A percentile compares a stretch with the other conserved stretches of the same genome.
Evolutionary conservation across 2,888 invertebrate species (phyloP).

Genomic region (Erannis defoliaria): DNA sequence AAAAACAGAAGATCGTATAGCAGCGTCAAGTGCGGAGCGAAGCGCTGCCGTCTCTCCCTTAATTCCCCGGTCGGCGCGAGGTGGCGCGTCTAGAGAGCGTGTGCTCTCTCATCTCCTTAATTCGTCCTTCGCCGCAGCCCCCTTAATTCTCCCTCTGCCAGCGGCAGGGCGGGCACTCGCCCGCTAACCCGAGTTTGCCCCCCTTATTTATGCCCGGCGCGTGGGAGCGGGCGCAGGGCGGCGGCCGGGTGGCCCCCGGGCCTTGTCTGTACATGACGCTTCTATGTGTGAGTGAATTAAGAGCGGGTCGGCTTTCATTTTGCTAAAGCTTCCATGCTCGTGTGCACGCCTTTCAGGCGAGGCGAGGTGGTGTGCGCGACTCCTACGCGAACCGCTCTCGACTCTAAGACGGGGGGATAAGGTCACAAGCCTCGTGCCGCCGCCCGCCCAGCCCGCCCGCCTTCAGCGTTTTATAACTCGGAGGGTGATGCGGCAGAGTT

Average conservation of each 20-base stretch:
- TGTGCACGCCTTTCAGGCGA: constrained; percentile 83
- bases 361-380: constrained; percentile 68
- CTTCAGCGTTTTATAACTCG: constrained; percentile 82
- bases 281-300: constrained; percentile 84
- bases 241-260: constrained; percentile 46
- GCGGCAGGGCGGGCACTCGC: constrained; percentile 75
- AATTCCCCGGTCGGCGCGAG: constrained; percentile 78
- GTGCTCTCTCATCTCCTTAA: constrained; percentile 87
- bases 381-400: constrained; percentile 64
- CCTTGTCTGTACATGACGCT: constrained; percentile 73
- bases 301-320: constrained; percentile 87
- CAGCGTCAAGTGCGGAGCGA: constrained; percentile 41
- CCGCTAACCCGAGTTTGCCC: constrained; percentile 82
- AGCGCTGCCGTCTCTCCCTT: constrained; percentile 59
- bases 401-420: constrained; percentile 71
- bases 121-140: constrained; percentile 86
- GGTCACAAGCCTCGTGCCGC: constrained; percentile 61
- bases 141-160: constrained; percentile 79
- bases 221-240: constrained; percentile 58
- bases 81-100: constrained; percentile 83
- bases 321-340: constrained; percentile 85
- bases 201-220: constrained; percentile 83
- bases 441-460: constrained; percentile 56
- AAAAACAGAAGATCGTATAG: constrained; percentile 44
- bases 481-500: constrained; percentile 81